phyloP scores from a whole-genome alignment of 2,888 invertebrate species.

The Sclerodermus sp. region DNA sequence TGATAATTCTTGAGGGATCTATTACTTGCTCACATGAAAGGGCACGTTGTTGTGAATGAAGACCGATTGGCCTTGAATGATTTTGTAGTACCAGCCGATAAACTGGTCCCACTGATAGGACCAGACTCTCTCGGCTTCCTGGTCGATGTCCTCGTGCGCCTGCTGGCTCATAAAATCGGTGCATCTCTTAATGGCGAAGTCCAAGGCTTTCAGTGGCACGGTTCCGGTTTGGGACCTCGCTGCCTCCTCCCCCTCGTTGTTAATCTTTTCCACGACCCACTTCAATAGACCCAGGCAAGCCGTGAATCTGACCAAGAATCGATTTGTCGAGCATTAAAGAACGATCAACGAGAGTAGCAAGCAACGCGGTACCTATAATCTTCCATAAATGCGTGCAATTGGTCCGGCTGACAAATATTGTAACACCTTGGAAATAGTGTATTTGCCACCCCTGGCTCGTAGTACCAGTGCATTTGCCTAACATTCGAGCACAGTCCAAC shows the following conservation, averaged over 20 bases:
- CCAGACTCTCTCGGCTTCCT: conserved; percentile 73
- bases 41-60: conserved; percentile 43
- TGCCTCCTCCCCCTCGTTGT: conserved; percentile 62
- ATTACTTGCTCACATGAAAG: conserved; percentile 41
- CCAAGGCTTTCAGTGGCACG: conserved; percentile 74
- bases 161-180: conserved; percentile 75
- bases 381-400: conserved; percentile 80
- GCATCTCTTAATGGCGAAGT: conserved; percentile 80
- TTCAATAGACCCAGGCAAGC: conserved; percentile 84
- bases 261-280: conserved; percentile 69
- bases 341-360: not conserved
- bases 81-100: conserved; percentile 67
- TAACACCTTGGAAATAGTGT: conserved; percentile 87
- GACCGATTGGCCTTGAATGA: conserved; percentile 56
- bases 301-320: conserved; percentile 62
- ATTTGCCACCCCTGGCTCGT: conserved; percentile 77
- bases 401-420: conserved; percentile 79
- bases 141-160: conserved; percentile 77
- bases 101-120: conserved; percentile 91
- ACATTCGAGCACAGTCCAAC: conserved; percentile 75
- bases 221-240: conserved; percentile 65
- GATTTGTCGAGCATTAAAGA: not conserved
- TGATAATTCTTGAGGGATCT: not conserved
- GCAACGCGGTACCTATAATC: conserved; percentile 69
- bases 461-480: conserved; percentile 84